These are phyloP conservation scores for Menura novaehollandiae DNA, from an alignment of 2,113 vertebrate species.

Conservation along the genomic window DNA sequence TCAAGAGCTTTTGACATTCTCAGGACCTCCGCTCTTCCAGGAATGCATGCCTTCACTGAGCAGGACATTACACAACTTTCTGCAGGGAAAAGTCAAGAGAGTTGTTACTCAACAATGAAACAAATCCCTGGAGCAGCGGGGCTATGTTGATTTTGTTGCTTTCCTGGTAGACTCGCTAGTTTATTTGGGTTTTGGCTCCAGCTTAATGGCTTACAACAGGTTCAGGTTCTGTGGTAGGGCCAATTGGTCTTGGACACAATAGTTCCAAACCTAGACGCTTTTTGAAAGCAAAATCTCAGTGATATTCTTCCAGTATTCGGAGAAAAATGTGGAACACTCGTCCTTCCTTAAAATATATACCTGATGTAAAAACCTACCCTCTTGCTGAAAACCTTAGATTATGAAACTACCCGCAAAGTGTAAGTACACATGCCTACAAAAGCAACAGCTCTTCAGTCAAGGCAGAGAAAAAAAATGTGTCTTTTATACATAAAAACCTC, in stretches of 20 bases:
- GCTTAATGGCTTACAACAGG: neutral
- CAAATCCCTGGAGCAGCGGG: neutral
- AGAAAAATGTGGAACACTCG: neutral
- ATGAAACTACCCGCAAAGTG: neutral
- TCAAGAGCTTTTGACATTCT: constrained; percentile 67
- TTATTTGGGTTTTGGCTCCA: neutral
- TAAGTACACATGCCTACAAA: neutral
- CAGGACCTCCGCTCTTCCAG: constrained; percentile 41
- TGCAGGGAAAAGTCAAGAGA: neutral
- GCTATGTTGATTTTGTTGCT: neutral
- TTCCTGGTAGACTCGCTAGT: neutral
- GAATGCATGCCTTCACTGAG: constrained; percentile 4
- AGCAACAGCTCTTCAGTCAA: neutral
- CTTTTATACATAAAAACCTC: neutral
- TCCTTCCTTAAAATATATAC: neutral
- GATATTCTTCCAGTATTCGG: neutral
- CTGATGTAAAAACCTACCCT: neutral
- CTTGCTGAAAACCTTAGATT: neutral
- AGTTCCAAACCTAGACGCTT: neutral
- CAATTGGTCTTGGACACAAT: neutral
- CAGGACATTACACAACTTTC: neutral
- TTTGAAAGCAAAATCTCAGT: neutral
- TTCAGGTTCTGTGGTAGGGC: neutral
- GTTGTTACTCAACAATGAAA: rapidly evolving
- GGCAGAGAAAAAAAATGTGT: neutral